Evolutionary conservation across 2,113 vertebrate genomes (phyloP), one percentile per base, ranked within the genome.

Genomic region (Glaucomys volans): DNA sequence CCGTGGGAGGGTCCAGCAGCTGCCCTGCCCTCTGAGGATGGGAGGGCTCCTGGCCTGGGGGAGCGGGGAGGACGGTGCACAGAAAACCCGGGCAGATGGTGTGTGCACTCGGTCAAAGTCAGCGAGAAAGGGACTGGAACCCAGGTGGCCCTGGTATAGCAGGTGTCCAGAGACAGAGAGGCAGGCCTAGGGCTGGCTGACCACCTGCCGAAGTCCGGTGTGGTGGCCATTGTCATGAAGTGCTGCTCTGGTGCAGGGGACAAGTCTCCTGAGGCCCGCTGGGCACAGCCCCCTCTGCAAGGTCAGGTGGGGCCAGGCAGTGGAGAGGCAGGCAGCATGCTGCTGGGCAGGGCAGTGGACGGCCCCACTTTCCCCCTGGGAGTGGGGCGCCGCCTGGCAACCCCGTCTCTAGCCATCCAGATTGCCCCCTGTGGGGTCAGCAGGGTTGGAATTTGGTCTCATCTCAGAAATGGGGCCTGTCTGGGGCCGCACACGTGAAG

Each of bases 1-100:
- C 69, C 9, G 20, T 2, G n/a, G 82, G 50, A 59, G 69, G 42
- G 66, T 12, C 20, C 0, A 4, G 57, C 5, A 0, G 10, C 8
- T 13, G 52, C 17, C 42, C 62, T 40, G 18, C 44, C 16, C 59
- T 3, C 11, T 50, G 54, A 40, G 77, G 50, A n/a, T 5, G 8
- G 14, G 4, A 8, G 83, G 50, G 30, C 18, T n/a, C 28, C 75
- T 57, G 17, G 32, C 24, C 5, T 44, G 37, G 59, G 83, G 1
- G 0, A 5, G 76, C 71, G 67, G 77, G 67, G 76, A 67, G 17
- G 28, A 17, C 1, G 26, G 66, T 17, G 66, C 47, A n/a, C 69
- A 17, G 4, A 37, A 28, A 62, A 52, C 54, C 28, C 8, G 67
- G 54, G 67, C 18, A 59, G 64, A 64, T 28, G 37, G 18, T 10